Evolutionary conservation across 2,797 vertebrate species (phyloP).

Genomic region (Schizopygopsis malacanthus): DNA sequence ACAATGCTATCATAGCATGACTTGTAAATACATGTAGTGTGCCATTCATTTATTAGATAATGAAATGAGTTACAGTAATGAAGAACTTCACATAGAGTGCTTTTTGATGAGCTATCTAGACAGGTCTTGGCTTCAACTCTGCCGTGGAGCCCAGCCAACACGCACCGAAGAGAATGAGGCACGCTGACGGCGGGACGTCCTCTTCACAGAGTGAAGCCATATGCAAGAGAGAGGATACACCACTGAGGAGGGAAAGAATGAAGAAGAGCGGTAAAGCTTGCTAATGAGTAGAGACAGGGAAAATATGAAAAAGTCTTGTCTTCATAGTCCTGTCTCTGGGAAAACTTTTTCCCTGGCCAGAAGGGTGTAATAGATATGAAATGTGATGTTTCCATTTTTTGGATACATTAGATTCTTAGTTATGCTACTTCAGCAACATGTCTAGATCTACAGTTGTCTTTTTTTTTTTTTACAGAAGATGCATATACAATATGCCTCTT

Average conservation of each 20-base stretch:
- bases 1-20: neutral
- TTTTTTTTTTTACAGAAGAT: neutral
- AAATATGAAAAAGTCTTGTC: slow-evolving; percentile 41
- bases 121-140: slow-evolving; percentile 52
- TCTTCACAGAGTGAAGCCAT: slow-evolving; percentile 54
- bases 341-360: slow-evolving; percentile 10
- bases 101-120: slow-evolving; percentile 53
- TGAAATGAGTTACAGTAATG: neutral
- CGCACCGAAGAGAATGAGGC: slow-evolving; percentile 45
- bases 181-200: slow-evolving; percentile 16
- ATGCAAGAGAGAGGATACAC: slow-evolving; percentile 45
- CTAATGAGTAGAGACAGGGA: slow-evolving; percentile 55
- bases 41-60: slow-evolving; percentile 27
- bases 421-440: neutral
- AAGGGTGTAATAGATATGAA: slow-evolving; percentile 7
- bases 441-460: neutral
- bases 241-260: slow-evolving; percentile 14
- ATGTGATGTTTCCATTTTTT: neutral
- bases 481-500: neutral
- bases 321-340: neutral
- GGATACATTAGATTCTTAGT: neutral
- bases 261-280: slow-evolving; percentile 46
- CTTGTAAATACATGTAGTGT: slow-evolving; percentile 7
- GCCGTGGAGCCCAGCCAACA: slow-evolving; percentile 56
- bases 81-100: slow-evolving; percentile 30